Evolutionary conservation across 2,797 vertebrate genomes (phyloP).

Genomic region (Anolis apletophallus): DNA sequence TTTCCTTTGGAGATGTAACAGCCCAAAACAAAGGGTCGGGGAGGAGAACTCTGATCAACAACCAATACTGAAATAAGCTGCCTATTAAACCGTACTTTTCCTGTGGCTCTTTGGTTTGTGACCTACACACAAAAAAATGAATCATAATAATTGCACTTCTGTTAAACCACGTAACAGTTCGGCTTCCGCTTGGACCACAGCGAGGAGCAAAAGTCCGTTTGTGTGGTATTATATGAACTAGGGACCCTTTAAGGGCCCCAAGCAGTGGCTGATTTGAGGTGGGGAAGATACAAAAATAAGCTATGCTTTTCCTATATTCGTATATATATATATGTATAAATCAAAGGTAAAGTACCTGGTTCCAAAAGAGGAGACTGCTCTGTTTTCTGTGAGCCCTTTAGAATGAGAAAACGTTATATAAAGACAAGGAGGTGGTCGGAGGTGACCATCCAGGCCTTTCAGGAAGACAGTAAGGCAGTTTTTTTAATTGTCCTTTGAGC

Average conservation of each 20-base stretch:
- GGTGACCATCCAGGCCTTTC: neutral
- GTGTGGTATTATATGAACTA: conserved; percentile 43
- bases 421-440: neutral
- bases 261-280: conserved; percentile 16
- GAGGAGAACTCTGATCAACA: conserved; percentile 5
- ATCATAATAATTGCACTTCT: neutral
- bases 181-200: rapidly evolving
- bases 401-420: neutral
- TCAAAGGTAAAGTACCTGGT: conserved; percentile 57
- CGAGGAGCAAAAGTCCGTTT: neutral
- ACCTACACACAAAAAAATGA: neutral
- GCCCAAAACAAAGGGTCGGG: conserved; percentile 30
- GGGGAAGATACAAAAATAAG: conserved; percentile 60
- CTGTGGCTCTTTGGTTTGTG: neutral
- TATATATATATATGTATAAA: conserved; percentile 30
- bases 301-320: conserved; percentile 51
- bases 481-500: conserved; percentile 12
- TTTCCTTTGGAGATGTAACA: conserved; percentile 55
- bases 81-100: neutral
- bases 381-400: neutral
- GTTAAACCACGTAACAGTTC: neutral
- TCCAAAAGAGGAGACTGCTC: neutral
- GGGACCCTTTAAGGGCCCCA: conserved; percentile 45
- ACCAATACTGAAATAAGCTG: conserved; percentile 28
- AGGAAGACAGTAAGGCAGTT: conserved; percentile 59